Conservation (phyloP, 2,888 invertebrate genomes). For the Ochropacha duplaris region DNA sequence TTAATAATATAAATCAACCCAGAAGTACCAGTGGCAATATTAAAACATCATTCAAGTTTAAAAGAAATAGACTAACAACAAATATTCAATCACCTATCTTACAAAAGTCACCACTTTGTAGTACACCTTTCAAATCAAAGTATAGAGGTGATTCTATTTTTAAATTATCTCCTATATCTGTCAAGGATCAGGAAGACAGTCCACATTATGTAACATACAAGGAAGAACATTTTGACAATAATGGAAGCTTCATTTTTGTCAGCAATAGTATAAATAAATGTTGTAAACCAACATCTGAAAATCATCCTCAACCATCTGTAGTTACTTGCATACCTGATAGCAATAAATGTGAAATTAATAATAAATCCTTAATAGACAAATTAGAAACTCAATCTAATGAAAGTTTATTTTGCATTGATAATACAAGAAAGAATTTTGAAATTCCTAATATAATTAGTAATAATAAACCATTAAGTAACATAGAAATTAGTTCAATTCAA, state of each 20-base stretch:
- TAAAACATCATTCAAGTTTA: conserved; percentile 27
- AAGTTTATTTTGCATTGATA: not conserved
- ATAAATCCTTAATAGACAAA: not conserved
- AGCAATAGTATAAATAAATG: conserved; percentile 18
- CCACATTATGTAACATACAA: conserved; percentile 30
- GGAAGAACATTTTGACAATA: conserved; percentile 37
- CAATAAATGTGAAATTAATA: not conserved
- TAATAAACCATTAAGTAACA: conserved; percentile 7
- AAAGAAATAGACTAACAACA: conserved; percentile 41
- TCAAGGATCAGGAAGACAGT: conserved; percentile 32
- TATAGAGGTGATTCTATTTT: conserved; percentile 68
- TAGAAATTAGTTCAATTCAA: conserved; percentile 35
- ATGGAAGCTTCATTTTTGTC: conserved; percentile 30
- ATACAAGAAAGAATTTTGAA: not conserved
- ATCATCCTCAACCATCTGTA: not conserved
- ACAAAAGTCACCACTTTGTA: conserved; percentile 60
- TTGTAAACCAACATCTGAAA: not conserved
- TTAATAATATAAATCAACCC: conserved; percentile 40
- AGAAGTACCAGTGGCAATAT: conserved; percentile 31
- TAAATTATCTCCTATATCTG: conserved; percentile 66
- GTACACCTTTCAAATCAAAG: conserved; percentile 69
- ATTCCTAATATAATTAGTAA: not conserved
- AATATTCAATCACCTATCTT: conserved; percentile 40
- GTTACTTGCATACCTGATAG: not conserved
- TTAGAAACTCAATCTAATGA: not conserved